A percentile compares a stretch with the other conserved stretches of the same genome.
These are phyloP conservation scores for Troides aeacus DNA, from an alignment of 2,888 invertebrate genomes.

Conservation along the genomic window DNA sequence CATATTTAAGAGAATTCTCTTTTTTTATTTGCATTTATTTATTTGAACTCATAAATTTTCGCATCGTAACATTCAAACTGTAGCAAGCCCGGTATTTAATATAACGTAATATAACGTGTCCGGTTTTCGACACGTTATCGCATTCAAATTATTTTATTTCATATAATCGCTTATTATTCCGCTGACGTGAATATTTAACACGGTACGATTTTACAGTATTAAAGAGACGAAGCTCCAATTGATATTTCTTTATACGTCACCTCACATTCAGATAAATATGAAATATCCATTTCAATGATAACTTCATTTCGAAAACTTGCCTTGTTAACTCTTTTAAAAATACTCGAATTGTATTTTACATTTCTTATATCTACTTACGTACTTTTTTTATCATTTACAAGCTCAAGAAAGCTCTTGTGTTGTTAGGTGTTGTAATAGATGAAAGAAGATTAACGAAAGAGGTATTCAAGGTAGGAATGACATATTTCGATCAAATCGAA, in stretches of 20 bases:
- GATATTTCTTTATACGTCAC: neutral
- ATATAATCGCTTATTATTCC: slow-evolving; percentile 2
- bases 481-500: too few relatives aligned
- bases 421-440: too few relatives aligned
- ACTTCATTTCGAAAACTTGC: neutral
- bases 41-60: neutral
- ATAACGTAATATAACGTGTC: neutral
- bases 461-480: too few relatives aligned
- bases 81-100: neutral
- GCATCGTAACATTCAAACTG: neutral
- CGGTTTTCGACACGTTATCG: slow-evolving; percentile 8
- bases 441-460: too few relatives aligned
- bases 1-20: too few relatives aligned
- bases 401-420: too few relatives aligned
- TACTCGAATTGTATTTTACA: neutral
- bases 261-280: neutral
- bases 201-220: neutral
- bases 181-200: slow-evolving; percentile 2
- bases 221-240: slow-evolving; percentile 1
- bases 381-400: too few relatives aligned
- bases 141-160: neutral
- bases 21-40: too few relatives aligned
- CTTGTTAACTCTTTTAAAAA: neutral
- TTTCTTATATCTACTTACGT: neutral
- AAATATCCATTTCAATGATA: neutral